Conservation (phyloP, 2,113 vertebrate genomes). For the Morone saxatilis region DNA sequence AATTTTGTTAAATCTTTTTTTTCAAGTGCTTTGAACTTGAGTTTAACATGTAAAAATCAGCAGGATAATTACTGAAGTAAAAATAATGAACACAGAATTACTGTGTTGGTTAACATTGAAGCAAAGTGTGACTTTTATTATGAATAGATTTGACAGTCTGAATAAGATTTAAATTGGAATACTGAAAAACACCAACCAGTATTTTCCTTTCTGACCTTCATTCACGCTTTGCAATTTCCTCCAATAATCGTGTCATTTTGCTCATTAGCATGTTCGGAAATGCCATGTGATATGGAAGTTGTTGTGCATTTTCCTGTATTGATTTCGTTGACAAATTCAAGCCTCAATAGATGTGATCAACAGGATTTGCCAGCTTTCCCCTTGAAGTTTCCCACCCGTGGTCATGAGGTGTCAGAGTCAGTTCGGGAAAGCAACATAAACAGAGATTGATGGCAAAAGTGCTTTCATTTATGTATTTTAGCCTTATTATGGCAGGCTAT, state of each 20-base stretch:
- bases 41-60: background rate
- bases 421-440: slow-evolving; percentile 69
- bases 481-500: slow-evolving; percentile 66
- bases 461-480: slow-evolving; percentile 79
- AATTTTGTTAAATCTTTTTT: no score
- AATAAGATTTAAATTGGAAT: slow-evolving; percentile 28
- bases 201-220: slow-evolving; percentile 39
- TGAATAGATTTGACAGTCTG: slow-evolving; percentile 13
- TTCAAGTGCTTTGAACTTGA: background rate
- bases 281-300: background rate
- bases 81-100: background rate
- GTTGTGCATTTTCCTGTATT: slow-evolving; percentile 28
- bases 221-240: slow-evolving; percentile 24
- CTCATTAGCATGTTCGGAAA: slow-evolving; percentile 1
- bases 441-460: slow-evolving; percentile 77
- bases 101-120: background rate
- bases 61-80: background rate
- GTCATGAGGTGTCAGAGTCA: slow-evolving; percentile 72
- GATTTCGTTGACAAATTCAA: slow-evolving; percentile 53
- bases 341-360: slow-evolving; percentile 34
- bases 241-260: background rate
- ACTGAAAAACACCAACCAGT: slow-evolving; percentile 7
- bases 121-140: background rate
- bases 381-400: slow-evolving; percentile 45
- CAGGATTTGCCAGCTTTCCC: slow-evolving; percentile 44